These are phyloP conservation scores for Marasmarcha lunaedactyla DNA, from an alignment of 2,888 invertebrate species.

Conservation along the genomic window DNA sequence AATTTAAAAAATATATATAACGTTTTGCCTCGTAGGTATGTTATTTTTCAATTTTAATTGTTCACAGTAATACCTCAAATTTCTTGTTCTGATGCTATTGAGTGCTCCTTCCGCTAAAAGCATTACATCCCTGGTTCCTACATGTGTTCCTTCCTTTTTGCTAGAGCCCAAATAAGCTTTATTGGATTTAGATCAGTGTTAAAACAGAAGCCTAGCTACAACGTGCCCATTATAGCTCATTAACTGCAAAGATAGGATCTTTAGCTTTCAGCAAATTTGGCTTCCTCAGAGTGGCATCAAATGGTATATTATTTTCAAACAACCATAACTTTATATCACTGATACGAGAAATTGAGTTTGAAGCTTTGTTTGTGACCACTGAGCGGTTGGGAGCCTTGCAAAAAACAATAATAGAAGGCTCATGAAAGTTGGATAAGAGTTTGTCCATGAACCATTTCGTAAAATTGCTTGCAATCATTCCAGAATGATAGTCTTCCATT, in stretches of 20 bases:
- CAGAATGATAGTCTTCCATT: constrained; percentile 16
- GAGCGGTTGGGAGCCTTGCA: constrained; percentile 12
- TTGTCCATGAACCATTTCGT: constrained; percentile 16
- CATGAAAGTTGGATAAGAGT: constrained; percentile 1
- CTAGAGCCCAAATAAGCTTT: constrained; percentile 15
- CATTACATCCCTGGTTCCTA: neutral
- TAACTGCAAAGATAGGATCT: constrained; percentile 15
- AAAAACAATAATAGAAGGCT: neutral
- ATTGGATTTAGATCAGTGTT: constrained; percentile 17
- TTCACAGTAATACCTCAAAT: neutral
- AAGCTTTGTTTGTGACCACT: constrained; percentile 8
- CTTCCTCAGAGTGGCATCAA: constrained; percentile 13
- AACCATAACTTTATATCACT: constrained; percentile 18
- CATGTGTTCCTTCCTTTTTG: constrained; percentile 12
- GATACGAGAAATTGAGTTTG: constrained; percentile 4
- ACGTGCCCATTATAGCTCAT: constrained; percentile 15
- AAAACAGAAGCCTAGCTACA: constrained; percentile 13
- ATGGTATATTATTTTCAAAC: constrained; percentile 16
- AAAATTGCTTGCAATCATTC: constrained; percentile 18
- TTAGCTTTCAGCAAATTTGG: constrained; percentile 14
- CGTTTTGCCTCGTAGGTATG: too few species aligned
- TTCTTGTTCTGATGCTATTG: neutral
- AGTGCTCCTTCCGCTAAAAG: neutral
- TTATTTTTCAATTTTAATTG: too few species aligned
- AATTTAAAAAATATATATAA: too few species aligned